phyloP scores from a whole-genome alignment of 1,140 invertebrate genomes.

The Danaus plexippus region DNA sequence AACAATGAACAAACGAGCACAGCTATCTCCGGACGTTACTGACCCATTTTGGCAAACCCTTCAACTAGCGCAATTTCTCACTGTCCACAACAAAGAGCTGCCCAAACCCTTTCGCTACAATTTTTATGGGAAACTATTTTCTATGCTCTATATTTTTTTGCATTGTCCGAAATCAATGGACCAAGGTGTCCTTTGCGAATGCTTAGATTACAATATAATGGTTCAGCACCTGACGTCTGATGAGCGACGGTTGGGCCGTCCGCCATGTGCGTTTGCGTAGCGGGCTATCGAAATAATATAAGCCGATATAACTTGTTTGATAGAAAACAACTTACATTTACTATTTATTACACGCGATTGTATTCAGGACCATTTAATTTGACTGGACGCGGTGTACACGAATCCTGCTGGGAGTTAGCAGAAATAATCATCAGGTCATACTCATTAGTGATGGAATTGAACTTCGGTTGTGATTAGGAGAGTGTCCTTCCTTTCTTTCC shows the following conservation, averaged over 20 bases:
- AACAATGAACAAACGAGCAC: constrained; percentile 30
- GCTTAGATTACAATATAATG: constrained; percentile 59
- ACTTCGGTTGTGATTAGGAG: too few relatives aligned
- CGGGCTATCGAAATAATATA: too few relatives aligned
- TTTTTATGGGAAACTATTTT: constrained; percentile 64
- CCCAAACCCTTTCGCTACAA: constrained; percentile 57
- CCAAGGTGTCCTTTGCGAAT: constrained; percentile 57
- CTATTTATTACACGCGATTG: too few relatives aligned
- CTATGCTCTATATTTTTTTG: constrained; percentile 66
- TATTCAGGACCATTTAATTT: too few relatives aligned
- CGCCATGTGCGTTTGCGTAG: background rate
- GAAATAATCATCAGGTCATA: too few relatives aligned
- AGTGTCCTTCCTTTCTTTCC: too few relatives aligned
- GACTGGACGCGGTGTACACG: too few relatives aligned
- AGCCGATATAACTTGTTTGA: too few relatives aligned
- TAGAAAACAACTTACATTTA: too few relatives aligned
- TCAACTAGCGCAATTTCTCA: constrained; percentile 54
- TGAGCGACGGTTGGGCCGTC: constrained; percentile 37
- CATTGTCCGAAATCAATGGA: constrained; percentile 57
- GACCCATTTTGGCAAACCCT: constrained; percentile 55
- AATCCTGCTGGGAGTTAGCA: too few relatives aligned
- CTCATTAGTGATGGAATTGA: too few relatives aligned
- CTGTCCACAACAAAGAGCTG: constrained; percentile 53
- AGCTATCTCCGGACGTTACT: constrained; percentile 51
- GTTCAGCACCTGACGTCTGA: constrained; percentile 27